A percentile compares a stretch with the other conserved stretches of the same genome.
phyloP scores from a whole-genome alignment of 2,888 invertebrate species.

The Andrena trimmerana region DNA sequence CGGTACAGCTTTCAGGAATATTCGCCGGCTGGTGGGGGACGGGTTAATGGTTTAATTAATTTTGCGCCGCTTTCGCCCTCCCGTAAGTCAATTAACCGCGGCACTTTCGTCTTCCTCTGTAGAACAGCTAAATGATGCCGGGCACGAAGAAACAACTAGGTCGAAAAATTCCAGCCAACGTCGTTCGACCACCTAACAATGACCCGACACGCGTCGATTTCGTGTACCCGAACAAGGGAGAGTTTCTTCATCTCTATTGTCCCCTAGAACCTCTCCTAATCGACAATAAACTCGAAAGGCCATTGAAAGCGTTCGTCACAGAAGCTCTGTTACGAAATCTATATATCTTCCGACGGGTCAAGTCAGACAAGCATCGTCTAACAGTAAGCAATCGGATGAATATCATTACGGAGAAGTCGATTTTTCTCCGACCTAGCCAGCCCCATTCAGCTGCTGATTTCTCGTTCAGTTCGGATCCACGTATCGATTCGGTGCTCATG shows the following conservation, averaged over 20 bases:
- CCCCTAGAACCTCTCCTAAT: neutral
- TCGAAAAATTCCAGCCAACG: slow-evolving; percentile 9
- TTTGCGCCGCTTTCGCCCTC: slow-evolving; percentile 64
- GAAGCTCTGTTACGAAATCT: too few relatives aligned
- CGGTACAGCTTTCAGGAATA: slow-evolving; percentile 64
- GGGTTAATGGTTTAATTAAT: slow-evolving; percentile 74
- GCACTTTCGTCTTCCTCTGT: slow-evolving; percentile 52
- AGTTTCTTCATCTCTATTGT: neutral
- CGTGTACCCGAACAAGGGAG: neutral
- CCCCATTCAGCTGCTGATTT: too few relatives aligned
- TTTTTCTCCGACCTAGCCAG: too few relatives aligned
- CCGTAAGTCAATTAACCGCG: slow-evolving; percentile 57
- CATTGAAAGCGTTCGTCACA: too few relatives aligned
- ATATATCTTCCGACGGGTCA: too few relatives aligned
- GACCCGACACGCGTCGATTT: slow-evolving; percentile 2
- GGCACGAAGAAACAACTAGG: slow-evolving; percentile 32
- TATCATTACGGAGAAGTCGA: too few relatives aligned
- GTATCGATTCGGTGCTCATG: neutral
- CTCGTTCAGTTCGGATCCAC: too few relatives aligned
- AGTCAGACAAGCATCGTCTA: too few relatives aligned
- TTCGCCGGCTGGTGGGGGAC: slow-evolving; percentile 42
- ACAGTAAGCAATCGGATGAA: too few relatives aligned
- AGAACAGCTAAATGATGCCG: slow-evolving; percentile 22
- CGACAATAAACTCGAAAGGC: too few relatives aligned
- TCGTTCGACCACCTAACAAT: neutral